A percentile compares a stretch with the other conserved stretches of the same genome.
Conservation (phyloP, 2,888 invertebrate species). For the Gerris lacustris region DNA sequence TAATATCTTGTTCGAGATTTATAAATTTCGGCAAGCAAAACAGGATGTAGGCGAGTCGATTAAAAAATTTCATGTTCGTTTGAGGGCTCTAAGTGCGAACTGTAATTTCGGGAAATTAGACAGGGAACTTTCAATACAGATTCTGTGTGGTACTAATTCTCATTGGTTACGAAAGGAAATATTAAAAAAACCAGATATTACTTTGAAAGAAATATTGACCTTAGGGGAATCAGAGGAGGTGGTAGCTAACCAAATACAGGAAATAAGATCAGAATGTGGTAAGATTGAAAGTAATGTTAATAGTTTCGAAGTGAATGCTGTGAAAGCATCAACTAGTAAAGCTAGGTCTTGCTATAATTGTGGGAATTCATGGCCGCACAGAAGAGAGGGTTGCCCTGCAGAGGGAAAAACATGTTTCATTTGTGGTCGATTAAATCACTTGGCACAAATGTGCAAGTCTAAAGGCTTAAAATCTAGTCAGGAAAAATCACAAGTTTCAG, state of each 20-base stretch:
- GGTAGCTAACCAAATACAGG: not conserved
- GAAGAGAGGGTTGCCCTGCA: not conserved
- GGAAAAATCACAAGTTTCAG: too few species aligned
- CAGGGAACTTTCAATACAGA: not conserved
- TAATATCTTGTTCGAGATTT: not conserved
- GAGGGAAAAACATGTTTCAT: not conserved
- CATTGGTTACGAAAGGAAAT: not conserved
- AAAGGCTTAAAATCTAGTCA: too few species aligned
- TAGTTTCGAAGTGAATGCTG: too few species aligned
- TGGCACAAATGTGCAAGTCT: not conserved
- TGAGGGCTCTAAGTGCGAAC: not conserved
- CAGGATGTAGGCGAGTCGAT: not conserved
- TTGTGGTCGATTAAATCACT: not conserved
- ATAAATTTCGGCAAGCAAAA: not conserved
- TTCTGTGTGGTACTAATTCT: not conserved
- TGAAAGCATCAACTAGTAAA: too few species aligned
- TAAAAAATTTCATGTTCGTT: not conserved
- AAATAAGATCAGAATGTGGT: not conserved
- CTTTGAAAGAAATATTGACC: not conserved
- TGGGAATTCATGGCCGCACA: not conserved
- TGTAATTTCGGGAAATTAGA: not conserved
- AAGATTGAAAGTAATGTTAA: not conserved
- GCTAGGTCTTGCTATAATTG: too few species aligned
- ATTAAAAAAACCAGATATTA: not conserved
- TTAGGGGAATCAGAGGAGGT: not conserved